phyloP scores from a whole-genome alignment of 2,888 invertebrate genomes.

The Lobophora halterata region DNA sequence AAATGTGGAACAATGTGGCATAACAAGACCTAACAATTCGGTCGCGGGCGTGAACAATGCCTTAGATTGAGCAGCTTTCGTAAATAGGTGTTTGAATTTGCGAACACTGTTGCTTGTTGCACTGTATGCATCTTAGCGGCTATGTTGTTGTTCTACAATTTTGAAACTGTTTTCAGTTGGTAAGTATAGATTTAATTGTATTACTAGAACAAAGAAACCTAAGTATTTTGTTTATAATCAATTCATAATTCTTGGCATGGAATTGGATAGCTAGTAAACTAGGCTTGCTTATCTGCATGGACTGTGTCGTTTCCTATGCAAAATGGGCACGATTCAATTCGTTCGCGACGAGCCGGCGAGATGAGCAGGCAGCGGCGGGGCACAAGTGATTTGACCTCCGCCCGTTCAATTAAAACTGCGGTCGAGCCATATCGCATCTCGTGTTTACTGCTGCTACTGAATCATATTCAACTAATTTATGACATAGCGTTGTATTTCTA shows the following conservation, averaged over 20 bases:
- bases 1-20: conserved; percentile 76
- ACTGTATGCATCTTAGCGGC: conserved; percentile 36
- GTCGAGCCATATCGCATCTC: conserved; percentile 45
- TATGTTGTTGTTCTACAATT: conserved; percentile 17
- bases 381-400: conserved; percentile 79
- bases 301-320: not conserved
- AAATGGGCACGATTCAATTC: conserved; percentile 17
- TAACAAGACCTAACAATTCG: conserved; percentile 70
- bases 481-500: too few species aligned
- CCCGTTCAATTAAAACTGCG: conserved; percentile 72
- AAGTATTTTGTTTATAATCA: too few species aligned
- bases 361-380: conserved; percentile 34
- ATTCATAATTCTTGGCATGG: too few species aligned
- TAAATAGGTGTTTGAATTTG: conserved; percentile 45
- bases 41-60: conserved; percentile 59
- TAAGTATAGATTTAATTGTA: too few species aligned
- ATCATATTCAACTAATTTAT: conserved; percentile 7
- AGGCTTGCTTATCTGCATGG: not conserved
- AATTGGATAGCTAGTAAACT: too few species aligned
- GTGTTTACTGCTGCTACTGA: conserved; percentile 33
- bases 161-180: conserved; percentile 10
- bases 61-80: conserved; percentile 62
- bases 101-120: conserved; percentile 25
- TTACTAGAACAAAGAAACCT: too few species aligned
- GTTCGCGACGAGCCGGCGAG: conserved; percentile 6